Evolutionary conservation across 1,140 invertebrate genomes (phyloP).

Genomic region (Palaemon carinicauda): DNA sequence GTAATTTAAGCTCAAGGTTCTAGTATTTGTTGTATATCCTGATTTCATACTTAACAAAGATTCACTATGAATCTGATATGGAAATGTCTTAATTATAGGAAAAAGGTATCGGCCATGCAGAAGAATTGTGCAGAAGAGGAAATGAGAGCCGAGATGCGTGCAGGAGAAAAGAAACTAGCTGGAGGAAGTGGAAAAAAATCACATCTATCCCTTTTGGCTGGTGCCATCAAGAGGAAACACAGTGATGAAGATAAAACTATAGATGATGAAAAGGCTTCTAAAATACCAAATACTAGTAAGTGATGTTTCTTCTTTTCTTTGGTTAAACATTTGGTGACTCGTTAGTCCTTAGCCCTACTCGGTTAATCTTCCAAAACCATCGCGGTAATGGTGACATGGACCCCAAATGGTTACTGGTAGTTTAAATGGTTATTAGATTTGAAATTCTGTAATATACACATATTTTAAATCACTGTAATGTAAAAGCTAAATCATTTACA

Average conservation of each 20-base stretch:
- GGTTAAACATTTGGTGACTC: neutral
- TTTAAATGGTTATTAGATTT: too few species aligned
- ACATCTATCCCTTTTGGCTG: slow-evolving; percentile 36
- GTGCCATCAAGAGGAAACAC: slow-evolving; percentile 43
- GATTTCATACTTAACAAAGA: too few species aligned
- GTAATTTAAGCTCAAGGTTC: too few species aligned
- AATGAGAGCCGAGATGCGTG: slow-evolving; percentile 32
- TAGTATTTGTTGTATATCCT: too few species aligned
- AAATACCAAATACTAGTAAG: slow-evolving; percentile 5
- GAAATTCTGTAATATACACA: too few species aligned
- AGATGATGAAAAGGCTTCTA: neutral
- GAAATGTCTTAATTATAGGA: too few species aligned
- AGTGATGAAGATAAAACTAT: slow-evolving; percentile 20
- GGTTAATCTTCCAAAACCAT: too few species aligned
- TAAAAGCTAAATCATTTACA: too few species aligned
- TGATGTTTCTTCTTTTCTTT: neutral
- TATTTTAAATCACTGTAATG: too few species aligned
- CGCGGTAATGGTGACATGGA: too few species aligned
- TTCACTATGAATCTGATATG: too few species aligned
- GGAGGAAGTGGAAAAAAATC: neutral
- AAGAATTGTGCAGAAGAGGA: slow-evolving; percentile 34
- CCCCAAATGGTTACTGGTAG: too few species aligned
- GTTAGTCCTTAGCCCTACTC: neutral
- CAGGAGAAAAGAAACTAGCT: neutral
- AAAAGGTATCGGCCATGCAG: slow-evolving; percentile 45